Conservation (phyloP, 2,888 invertebrate genomes). For the Cryptus armator region DNA sequence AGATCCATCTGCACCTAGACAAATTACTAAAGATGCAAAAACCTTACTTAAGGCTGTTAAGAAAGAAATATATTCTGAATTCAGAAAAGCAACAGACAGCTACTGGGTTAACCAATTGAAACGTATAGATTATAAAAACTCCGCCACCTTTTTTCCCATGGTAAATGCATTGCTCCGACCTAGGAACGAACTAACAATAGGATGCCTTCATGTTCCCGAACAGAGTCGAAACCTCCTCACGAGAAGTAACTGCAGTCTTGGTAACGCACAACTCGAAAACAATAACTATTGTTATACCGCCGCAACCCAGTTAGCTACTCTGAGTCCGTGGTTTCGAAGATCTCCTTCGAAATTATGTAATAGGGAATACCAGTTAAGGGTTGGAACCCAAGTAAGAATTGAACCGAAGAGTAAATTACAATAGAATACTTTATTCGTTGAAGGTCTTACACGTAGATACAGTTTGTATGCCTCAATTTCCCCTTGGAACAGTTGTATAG, state of each 20-base stretch:
- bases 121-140: slow-evolving; percentile 47
- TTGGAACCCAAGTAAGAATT: no score
- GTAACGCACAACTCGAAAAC: neutral
- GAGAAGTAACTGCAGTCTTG: neutral
- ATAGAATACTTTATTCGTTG: no score
- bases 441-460: no score
- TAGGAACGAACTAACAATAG: neutral
- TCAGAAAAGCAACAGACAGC: neutral
- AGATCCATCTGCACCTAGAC: neutral
- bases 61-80: neutral
- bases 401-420: no score
- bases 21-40: neutral
- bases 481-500: no score
- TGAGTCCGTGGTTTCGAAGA: no score
- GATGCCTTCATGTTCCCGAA: neutral
- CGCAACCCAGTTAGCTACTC: no score
- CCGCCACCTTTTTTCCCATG: slow-evolving; percentile 52
- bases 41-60: neutral
- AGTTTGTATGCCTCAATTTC: no score
- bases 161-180: slow-evolving; percentile 52
- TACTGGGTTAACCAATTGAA: slow-evolving; percentile 32
- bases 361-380: no score
- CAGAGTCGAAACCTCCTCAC: neutral
- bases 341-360: no score
- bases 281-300: no score